Evolutionary conservation across 2,113 vertebrate genomes (phyloP), one percentile per base, ranked within the genome.

Genomic region (Megalops atlanticus): DNA sequence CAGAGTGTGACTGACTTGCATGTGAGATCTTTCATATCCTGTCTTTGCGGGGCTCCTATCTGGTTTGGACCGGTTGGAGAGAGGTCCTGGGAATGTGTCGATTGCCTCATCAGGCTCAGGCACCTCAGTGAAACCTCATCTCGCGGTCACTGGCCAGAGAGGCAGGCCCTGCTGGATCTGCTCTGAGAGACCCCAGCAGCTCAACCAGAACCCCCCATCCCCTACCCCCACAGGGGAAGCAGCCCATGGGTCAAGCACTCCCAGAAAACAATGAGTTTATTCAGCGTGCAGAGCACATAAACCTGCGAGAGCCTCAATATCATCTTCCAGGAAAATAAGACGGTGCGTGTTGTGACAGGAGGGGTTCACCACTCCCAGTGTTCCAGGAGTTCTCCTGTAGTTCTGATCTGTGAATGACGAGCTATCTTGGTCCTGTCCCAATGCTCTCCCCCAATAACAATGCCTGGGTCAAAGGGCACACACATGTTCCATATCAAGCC

Each of bases 31-130:
- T 41, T 69, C 54, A 45, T 58, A 39, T 69, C 45, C 78, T 49
- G 54, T 45, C 74, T 18, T 6, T 10, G 54, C 21, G 31, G 41
- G 33, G 27, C 70, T 41, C 70, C 18, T n/a, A 47, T 40, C 77
- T 74, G 70, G 49, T 64, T 83, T 79, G 71, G 76, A 74, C 68
- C 36, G 40, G 74, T 49, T 76, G 27, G 12, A 72, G 27, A 33
- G 36, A 73, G 69, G 79, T 80, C 79, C 69, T 73, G 45, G 75
- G 38, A 82, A 73, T 73, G 76, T 79, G 76, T 38, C 71, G 81
- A 79, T 79, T 14, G 54, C 69, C 69, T 80, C 79, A 80, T 47
- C 71, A 39, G 69, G 43, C 21, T n/a, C 24, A 21, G 10, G 31
- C 41, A 80, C 79, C 15, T 52, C 43, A 47, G 74, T 11, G 74